Conservation (phyloP, 2,797 vertebrate species). For the Psittacula echo region DNA sequence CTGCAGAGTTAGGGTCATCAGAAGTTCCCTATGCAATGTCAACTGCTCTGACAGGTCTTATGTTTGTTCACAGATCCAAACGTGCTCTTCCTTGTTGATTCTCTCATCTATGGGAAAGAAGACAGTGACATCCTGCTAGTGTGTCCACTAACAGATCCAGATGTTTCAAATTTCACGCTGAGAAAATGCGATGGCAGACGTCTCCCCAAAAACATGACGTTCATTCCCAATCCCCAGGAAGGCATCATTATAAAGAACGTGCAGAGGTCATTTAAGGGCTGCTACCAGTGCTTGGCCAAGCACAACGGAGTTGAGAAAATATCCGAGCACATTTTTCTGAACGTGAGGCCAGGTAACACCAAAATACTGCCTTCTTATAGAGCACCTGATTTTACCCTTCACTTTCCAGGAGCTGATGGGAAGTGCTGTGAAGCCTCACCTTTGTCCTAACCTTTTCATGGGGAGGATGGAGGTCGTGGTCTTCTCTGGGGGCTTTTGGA, state of each 20-base stretch:
- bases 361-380: background rate
- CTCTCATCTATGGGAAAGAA: constrained; percentile 79
- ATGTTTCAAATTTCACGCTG: constrained; percentile 82
- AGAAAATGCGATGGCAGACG: constrained; percentile 77
- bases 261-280: constrained; percentile 84
- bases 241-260: constrained; percentile 85
- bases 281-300: constrained; percentile 86
- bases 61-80: constrained; percentile 83
- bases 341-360: constrained; percentile 86
- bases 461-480: background rate
- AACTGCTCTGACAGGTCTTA: background rate
- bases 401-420: background rate
- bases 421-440: background rate
- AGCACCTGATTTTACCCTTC: background rate
- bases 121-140: constrained; percentile 82
- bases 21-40: background rate
- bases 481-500: background rate
- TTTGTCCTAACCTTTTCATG: background rate
- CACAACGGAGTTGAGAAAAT: constrained; percentile 66
- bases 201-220: constrained; percentile 81
- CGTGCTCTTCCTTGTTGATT: constrained; percentile 86
- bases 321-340: constrained; percentile 82
- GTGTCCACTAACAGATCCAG: constrained; percentile 91
- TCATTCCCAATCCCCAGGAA: constrained; percentile 81
- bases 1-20: background rate